These are phyloP conservation scores for Vireo griseus DNA, from an alignment of 2,797 vertebrate genomes.

Conservation along the genomic window DNA sequence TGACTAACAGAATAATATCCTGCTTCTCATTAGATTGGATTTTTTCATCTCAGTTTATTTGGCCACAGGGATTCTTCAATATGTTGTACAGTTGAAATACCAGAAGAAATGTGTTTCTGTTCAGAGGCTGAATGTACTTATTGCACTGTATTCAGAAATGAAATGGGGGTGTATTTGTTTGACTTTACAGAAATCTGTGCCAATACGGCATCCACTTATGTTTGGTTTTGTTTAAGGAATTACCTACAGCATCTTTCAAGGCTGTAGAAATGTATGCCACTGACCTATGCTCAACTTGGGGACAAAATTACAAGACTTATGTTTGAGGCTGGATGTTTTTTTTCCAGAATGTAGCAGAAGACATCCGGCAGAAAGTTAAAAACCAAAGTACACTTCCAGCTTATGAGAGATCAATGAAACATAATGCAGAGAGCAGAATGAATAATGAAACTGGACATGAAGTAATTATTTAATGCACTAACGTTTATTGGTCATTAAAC, in stretches of 20 bases:
- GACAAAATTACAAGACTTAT: background rate
- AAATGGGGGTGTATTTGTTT: background rate
- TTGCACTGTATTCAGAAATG: background rate
- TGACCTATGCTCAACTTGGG: background rate
- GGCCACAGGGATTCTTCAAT: background rate
- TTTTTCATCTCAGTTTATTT: slow-evolving; percentile 30
- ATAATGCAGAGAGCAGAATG: background rate
- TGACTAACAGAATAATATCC: background rate
- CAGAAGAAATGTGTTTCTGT: slow-evolving; percentile 49
- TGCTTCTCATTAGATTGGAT: slow-evolving; percentile 21
- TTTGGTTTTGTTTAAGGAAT: slow-evolving; percentile 22
- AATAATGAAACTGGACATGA: background rate
- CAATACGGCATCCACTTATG: background rate
- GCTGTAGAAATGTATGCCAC: background rate
- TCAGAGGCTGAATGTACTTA: background rate
- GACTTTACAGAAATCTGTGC: background rate
- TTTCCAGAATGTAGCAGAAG: background rate
- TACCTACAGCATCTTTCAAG: background rate
- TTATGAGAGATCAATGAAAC: background rate
- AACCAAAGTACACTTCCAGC: background rate
- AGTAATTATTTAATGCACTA: background rate
- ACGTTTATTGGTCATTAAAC: background rate
- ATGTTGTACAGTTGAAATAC: background rate
- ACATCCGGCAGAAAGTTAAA: background rate
- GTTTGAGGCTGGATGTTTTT: background rate